Conservation (phyloP, 2,888 invertebrate species). For the Scelioninae gen. 2 region DNA sequence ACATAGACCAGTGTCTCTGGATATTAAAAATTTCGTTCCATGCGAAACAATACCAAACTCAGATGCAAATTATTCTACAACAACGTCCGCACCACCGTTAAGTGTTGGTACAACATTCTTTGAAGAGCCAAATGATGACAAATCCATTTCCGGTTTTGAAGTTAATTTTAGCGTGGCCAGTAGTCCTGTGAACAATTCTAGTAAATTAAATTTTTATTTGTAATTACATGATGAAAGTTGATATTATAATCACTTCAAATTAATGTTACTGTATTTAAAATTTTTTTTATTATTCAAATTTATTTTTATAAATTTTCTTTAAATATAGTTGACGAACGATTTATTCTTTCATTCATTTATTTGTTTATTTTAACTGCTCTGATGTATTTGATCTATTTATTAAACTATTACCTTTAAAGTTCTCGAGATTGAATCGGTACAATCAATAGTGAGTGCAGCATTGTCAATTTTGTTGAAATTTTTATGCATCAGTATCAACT, state of each 20-base stretch:
- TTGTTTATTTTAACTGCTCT: too few species aligned
- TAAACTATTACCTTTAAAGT: too few species aligned
- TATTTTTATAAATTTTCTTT: background rate
- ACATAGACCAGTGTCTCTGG: constrained; percentile 69
- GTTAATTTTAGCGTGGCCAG: constrained; percentile 71
- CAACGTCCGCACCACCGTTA: constrained; percentile 67
- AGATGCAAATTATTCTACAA: constrained; percentile 39
- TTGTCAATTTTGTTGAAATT: too few species aligned
- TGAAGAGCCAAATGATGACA: constrained; percentile 64
- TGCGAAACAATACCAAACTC: constrained; percentile 53
- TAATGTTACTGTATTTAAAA: background rate
- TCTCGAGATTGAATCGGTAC: too few species aligned
- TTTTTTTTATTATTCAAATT: background rate
- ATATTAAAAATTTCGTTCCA: constrained; percentile 66
- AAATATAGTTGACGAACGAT: background rate
- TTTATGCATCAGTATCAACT: too few species aligned
- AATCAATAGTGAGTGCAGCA: too few species aligned
- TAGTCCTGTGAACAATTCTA: constrained; percentile 68
- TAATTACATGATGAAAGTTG: background rate
- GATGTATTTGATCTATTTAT: too few species aligned
- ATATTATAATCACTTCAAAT: background rate
- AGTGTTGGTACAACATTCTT: constrained; percentile 65
- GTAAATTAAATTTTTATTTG: constrained; percentile 58
- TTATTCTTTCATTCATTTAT: too few species aligned
- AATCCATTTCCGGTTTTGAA: constrained; percentile 69